Base-by-base conservation (phyloP, 2,797 vertebrate species). In the Zalophus californianus region DNA sequence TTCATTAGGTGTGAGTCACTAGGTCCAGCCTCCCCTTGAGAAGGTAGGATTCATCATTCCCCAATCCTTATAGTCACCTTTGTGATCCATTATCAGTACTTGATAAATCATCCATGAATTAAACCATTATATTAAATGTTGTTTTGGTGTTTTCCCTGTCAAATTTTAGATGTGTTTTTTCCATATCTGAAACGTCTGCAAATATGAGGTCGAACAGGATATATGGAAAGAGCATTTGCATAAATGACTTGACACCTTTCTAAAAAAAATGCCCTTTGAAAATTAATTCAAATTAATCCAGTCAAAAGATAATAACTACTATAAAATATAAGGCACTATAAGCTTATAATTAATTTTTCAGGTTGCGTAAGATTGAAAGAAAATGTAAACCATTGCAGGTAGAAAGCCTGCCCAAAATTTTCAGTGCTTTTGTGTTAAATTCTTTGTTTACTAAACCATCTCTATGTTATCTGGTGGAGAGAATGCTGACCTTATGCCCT, bases 231-330 rank as follows among this genome's bases (percentile, higher is more conserved):
- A 18, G 1, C 10, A 78, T 68, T 86, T 79, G 78, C 86, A 93
- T 52, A 92, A 84, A 62, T 95, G 44, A 38, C n/a, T 73, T 44
- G 75, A 73, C 56, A 84, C 21, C 70, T 85, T 87, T 95, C 72
- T 87, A 52, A 52, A 52, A 72, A 94, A 70, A 95, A 86, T 70
- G 12, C 16, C 90, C 85, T 93, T 68, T 94, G 86, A 89, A 93
- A 95, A 79, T 88, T 18, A 88, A 91, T 68, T 91, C 29, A 50
- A 56, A 8, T 58, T 32, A 78, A 70, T 68, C 20, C 64, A 96
- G 66, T 78, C 16, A 11, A 62, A 20, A 58, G 25, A 29, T 44
- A 38, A 41, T 56, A 86, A 93, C 54, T 56, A 41, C 68, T 60
- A 58, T 0, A 25, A 91, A 80, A 70, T 25, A 52, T 27, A 75